Evolutionary conservation across 2,797 vertebrate species (phyloP).

Genomic region (Syngnathus rostellatus): DNA sequence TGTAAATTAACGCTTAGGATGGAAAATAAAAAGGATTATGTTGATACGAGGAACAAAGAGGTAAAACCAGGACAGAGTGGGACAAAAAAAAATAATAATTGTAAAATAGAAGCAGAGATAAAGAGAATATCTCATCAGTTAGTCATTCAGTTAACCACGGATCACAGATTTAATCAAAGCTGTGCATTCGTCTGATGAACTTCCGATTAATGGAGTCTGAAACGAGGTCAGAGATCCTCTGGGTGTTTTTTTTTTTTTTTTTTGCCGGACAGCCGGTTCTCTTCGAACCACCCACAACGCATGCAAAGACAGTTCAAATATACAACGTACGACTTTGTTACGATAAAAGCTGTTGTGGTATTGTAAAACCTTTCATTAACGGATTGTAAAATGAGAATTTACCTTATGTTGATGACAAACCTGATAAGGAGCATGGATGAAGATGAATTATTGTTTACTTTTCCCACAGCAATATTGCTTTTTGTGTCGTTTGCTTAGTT

Average conservation of each 20-base stretch:
- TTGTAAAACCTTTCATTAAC: neutral
- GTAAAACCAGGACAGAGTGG: neutral
- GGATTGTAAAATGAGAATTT: no score
- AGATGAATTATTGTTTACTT: no score
- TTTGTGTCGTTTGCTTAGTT: neutral
- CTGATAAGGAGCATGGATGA: no score
- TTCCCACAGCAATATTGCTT: no score
- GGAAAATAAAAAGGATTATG: constrained; percentile 15
- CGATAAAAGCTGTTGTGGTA: neutral
- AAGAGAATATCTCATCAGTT: constrained; percentile 19
- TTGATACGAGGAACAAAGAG: constrained; percentile 1
- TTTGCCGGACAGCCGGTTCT: constrained; percentile 9
- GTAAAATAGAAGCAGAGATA: constrained; percentile 11
- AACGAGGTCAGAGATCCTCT: constrained; percentile 51
- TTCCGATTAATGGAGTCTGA: constrained; percentile 57
- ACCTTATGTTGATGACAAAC: no score
- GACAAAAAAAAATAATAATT: constrained; percentile 2
- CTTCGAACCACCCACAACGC: constrained; percentile 12
- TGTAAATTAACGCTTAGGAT: no score
- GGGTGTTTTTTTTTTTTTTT: neutral
- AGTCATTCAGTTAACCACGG: constrained; percentile 22
- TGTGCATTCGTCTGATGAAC: constrained; percentile 42
- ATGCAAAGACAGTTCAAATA: neutral
- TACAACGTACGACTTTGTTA: no score
- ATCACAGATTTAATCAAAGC: constrained; percentile 54